phyloP scores from a whole-genome alignment of 2,888 invertebrate genomes.

The Falcaria lacertinaria region DNA sequence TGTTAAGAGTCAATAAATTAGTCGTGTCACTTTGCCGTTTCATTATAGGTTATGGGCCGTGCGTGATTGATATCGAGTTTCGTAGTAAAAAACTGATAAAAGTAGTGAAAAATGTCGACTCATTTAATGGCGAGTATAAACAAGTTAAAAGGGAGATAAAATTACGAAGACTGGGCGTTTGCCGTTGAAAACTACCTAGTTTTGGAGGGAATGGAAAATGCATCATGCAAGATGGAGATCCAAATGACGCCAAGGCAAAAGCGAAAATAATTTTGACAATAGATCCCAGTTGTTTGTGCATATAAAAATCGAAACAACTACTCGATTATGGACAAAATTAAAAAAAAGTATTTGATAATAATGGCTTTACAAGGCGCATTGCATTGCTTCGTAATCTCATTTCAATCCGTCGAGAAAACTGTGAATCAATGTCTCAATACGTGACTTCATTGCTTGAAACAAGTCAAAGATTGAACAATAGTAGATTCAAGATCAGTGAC shows the following conservation, averaged over 20 bases:
- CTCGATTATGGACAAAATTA: constrained; percentile 7
- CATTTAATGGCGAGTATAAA: neutral
- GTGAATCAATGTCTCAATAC: constrained; percentile 9
- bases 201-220: constrained; percentile 5
- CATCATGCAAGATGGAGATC: constrained; percentile 6
- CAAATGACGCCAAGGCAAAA: constrained; percentile 13
- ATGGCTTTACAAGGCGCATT: constrained; percentile 9
- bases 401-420: constrained; percentile 10
- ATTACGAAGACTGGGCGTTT: constrained; percentile 4
- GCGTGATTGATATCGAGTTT: too few species aligned
- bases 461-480: neutral
- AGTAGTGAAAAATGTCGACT: neutral
- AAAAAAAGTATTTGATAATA: constrained; percentile 11
- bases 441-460: constrained; percentile 5
- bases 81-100: too few species aligned
- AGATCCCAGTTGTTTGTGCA: constrained; percentile 12
- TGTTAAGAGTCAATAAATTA: too few species aligned
- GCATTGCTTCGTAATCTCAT: constrained; percentile 12
- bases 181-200: constrained; percentile 7
- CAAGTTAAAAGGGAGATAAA: neutral
- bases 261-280: constrained; percentile 15
- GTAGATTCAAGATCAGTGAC: constrained; percentile 7
- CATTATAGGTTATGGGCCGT: too few species aligned
- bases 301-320: constrained; percentile 12
- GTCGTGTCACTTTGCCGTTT: too few species aligned